Percentiles rank a stretch among this genome's conserved stretches.
Evolutionary conservation across 1,140 invertebrate species (phyloP).

Genomic region (Bombus affinis): DNA sequence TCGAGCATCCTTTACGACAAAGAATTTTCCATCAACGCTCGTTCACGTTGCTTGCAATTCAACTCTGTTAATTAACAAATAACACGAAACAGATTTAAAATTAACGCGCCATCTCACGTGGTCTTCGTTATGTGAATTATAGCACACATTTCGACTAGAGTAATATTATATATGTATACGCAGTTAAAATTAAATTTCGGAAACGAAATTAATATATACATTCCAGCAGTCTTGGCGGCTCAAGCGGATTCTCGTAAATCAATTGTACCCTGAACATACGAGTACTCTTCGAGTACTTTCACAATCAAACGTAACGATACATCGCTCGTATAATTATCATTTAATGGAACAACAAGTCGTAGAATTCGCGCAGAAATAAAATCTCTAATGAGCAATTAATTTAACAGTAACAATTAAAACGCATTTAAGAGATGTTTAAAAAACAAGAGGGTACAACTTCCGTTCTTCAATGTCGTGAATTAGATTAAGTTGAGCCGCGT

Average conservation of each 20-base stretch:
- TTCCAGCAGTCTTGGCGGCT: slow-evolving; percentile 67
- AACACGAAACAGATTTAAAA: slow-evolving; percentile 41
- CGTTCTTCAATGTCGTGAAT: background rate
- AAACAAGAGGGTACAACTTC: slow-evolving; percentile 30
- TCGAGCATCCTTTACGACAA: slow-evolving; percentile 35
- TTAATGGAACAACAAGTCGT: slow-evolving; percentile 36
- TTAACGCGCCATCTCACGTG: slow-evolving; percentile 28
- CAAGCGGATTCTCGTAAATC: slow-evolving; percentile 25
- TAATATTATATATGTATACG: slow-evolving; percentile 60
- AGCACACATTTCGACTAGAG: slow-evolving; percentile 62
- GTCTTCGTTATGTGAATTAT: slow-evolving; percentile 34
- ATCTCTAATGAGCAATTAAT: slow-evolving; percentile 35
- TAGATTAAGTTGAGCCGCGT: slow-evolving; percentile 22
- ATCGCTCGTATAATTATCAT: slow-evolving; percentile 24
- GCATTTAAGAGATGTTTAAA: slow-evolving; percentile 1
- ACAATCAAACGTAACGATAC: slow-evolving; percentile 14
- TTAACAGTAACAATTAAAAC: slow-evolving; percentile 46
- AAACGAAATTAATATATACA: slow-evolving; percentile 61
- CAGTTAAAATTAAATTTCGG: slow-evolving; percentile 54
- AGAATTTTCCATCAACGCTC: slow-evolving; percentile 34
- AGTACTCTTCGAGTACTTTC: background rate
- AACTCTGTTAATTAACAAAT: slow-evolving; percentile 38
- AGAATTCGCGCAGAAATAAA: slow-evolving; percentile 48
- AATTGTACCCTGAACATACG: slow-evolving; percentile 23
- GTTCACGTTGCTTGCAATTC: slow-evolving; percentile 15